Evolutionary conservation across 1,140 invertebrate species (phyloP).

Genomic region (Zaprionus kolodkinae): DNA sequence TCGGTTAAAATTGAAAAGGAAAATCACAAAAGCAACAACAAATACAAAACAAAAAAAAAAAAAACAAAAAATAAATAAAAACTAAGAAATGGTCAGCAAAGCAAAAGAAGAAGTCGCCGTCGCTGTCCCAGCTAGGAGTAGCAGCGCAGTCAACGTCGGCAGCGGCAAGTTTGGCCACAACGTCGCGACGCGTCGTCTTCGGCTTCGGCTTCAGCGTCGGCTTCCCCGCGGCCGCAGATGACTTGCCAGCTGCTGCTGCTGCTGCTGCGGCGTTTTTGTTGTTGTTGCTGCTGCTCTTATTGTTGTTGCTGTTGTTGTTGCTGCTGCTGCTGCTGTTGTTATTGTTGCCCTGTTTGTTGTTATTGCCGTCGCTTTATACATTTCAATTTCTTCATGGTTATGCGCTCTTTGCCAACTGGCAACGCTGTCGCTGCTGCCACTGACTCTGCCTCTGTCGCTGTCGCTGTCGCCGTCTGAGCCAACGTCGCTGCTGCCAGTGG

Average conservation of each 20-base stretch:
- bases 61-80: constrained; percentile 29
- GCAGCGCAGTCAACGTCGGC: constrained; percentile 12
- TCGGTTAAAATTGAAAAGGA: constrained; percentile 59
- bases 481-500: constrained; percentile 27
- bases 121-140: constrained; percentile 54
- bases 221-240: constrained; percentile 57
- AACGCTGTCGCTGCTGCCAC: constrained; percentile 11
- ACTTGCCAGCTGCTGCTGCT: constrained; percentile 57
- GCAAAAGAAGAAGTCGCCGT: constrained; percentile 14
- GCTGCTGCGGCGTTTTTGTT: constrained; percentile 11
- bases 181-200: constrained; percentile 43
- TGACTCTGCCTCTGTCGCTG: neutral
- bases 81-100: constrained; percentile 61
- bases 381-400: constrained; percentile 80
- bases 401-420: constrained; percentile 74
- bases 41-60: too few relatives aligned
- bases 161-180: constrained; percentile 19
- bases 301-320: constrained; percentile 16
- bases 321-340: constrained; percentile 9
- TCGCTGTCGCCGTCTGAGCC: neutral
- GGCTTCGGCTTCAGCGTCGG: constrained; percentile 34
- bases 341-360: constrained; percentile 33
- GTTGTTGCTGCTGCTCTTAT: neutral
- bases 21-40: constrained; percentile 27
- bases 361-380: constrained; percentile 60